Evolutionary conservation across 2,113 vertebrate species (phyloP), one percentile per base, ranked within the genome.

Genomic region (Otus sunia): DNA sequence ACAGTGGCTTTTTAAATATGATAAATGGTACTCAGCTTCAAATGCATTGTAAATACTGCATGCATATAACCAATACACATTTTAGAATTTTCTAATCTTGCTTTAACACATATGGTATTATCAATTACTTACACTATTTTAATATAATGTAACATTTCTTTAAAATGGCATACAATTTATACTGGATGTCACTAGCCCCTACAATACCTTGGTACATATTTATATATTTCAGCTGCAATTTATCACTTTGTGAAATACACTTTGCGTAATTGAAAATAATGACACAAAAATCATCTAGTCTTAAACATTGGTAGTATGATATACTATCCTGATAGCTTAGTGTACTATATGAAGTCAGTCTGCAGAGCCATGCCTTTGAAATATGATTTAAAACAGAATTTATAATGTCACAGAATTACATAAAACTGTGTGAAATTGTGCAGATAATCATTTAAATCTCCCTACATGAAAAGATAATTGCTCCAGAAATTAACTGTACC

Each of bases 371-470:
- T 96, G 95, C 91, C 97, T 98, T 98, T 98, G 98, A 99, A 99
- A 99, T 98, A 98, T 98, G 98, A 98, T 99, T 99, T 98, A 98
- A 98, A 98, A 98, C 98, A 96, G 97, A 98, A 99, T 98, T 98
- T 98, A 97, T 98, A 99, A 99, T 98, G 98, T 98, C 93, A 3
- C 97, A 97, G 98, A 99, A 99, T 99, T 98, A 98, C 98, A 99
- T 98, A 98, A 99, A 99, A 99, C 98, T 97, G 99, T 99, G 99
- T 99, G 99, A 99, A 99, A 99, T 99, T 98, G 99, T 99, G 99
- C 99, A 99, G 99, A 99, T 99, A 99, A 99, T 99, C 99, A 98
- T 99, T 99, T 99, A 99, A 99, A 99, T 99, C 99, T 99, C 99
- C 98, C 99, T 99, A 99, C 99, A 99, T 98, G 99, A 99, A 99